phyloP scores from a whole-genome alignment of 2,888 invertebrate genomes.

The Myopa testacea region DNA sequence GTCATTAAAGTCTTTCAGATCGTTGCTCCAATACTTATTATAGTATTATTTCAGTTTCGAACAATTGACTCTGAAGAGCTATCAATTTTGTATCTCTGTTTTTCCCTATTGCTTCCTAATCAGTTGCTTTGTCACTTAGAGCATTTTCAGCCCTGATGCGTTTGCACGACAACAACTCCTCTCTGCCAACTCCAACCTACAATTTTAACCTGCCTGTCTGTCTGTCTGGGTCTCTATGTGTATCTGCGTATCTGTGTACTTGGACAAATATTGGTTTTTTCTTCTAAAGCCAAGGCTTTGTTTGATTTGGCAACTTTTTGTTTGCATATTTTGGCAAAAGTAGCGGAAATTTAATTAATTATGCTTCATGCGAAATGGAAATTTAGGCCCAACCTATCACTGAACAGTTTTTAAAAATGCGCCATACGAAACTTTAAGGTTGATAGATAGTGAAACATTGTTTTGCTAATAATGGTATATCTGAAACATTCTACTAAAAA shows the following conservation, averaged over 20 bases:
- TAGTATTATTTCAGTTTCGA: no score
- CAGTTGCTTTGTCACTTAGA: not conserved
- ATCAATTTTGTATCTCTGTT: no score
- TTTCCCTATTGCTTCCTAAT: not conserved
- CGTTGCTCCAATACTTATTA: not conserved
- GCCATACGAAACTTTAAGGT: not conserved
- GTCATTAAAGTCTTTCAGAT: not conserved
- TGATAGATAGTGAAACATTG: not conserved
- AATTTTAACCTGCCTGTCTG: not conserved
- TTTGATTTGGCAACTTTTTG: slow-evolving; percentile 43
- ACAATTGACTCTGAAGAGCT: no score
- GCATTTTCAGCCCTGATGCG: not conserved
- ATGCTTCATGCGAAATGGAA: slow-evolving; percentile 50
- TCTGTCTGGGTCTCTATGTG: not conserved
- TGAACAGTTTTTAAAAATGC: not conserved
- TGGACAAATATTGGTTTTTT: not conserved
- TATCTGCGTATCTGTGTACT: not conserved
- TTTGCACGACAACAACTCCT: not conserved
- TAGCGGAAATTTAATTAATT: slow-evolving; percentile 57
- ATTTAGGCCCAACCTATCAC: not conserved
- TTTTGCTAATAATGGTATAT: no score
- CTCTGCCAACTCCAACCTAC: not conserved
- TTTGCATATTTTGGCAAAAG: not conserved
- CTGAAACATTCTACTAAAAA: no score
- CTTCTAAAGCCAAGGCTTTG: slow-evolving; percentile 8